Base-by-base conservation (phyloP, 2,888 invertebrate species). In the Leucania comma region DNA sequence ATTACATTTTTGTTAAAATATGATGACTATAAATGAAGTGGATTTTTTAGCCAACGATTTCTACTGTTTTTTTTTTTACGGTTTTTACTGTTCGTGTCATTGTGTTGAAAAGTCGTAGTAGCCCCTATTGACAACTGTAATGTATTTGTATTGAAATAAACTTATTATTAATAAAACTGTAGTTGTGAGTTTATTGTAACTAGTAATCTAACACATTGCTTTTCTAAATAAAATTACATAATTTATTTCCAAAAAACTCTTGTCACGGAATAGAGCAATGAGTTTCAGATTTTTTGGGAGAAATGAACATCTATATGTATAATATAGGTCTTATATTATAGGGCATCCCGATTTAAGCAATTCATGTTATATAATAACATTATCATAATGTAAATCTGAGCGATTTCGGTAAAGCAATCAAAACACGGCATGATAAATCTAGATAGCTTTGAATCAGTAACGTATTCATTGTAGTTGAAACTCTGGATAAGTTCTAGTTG, bases 401-500 rank as follows among this genome's bases (percentile, higher is more conserved):
- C 3, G 59, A 38, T 32, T 66, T 46, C 26, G 20, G 17, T 22
- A 6, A n/a, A 54, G 50, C 24, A 57, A 48, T 57, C 12, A 26
- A 62, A 77, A 53, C 56, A 50, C 6, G 14, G 42, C 65, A 50
- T 38, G 14, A 38, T 35, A 46, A 65, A 62, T 68, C 9, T 62
- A 68, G 22, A 35, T 48, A 48, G 14, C 3, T 38, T 61, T 38
- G 2, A 5, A 42, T 68, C 24, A 5, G 14, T 66, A 56, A 64
- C 54, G 35, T 51, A 72, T 72, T 73, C 56, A 56, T 64, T 3
- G 46, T 54, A 62, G 24, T 69, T 50, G 26, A n/a, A 48, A 46
- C 29, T 53, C 8, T 48, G 29, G 4, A 26, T 38, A 50, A 59
- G 54, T 65, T 77, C 10, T 22, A 64, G 32, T 26, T 51, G 59